Base-by-base conservation (phyloP, 2,113 vertebrate species). In the Lucifuga dentata region DNA sequence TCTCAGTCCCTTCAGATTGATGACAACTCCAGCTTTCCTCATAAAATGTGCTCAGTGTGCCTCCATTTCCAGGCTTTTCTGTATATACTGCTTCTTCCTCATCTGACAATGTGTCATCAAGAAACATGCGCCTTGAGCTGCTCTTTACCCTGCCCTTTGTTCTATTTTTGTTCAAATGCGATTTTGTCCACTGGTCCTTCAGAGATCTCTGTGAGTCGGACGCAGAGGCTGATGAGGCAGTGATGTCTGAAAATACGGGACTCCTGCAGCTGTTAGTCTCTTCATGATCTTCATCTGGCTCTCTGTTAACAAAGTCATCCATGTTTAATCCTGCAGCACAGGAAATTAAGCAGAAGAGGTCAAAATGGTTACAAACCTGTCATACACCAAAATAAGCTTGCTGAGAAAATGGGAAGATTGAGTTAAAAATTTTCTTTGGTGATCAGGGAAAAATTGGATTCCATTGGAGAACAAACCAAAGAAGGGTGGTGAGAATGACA, bases 271-370 rank as follows among this genome's bases (percentile, higher is more conserved):
- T 46, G 68, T 62, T 56, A 6, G 63, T 41, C 13, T 64, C 76
- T 51, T 87, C 83, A 13, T n/a, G 61, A 33, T 8, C 33, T 29
- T 76, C 64, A 16, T 68, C 72, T 52, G 46, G 64, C 23, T 86
- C 90, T 39, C 24, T 64, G 38, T 62, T 56, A 11, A 58, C 33
- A 2, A 52, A 24, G 50, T 57, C 29, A 11, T 60, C 67, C 67
- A 51, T 1, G 51, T 80, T 78, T 89, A 87, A 56, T 81, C 85
- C 93, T 93, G 86, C 21, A 90, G 87, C 50, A 80, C 61, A 90
- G 49, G 21, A 35, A 73, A 40, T 19, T 21, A 11, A 46, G 23
- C 23, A 23, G 21, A 36, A 62, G 10, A 70, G 15, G 36, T 64
- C 36, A 46, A 16, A 56, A 36, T 12, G 3, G 36, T 23, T 12